Evolutionary conservation across 2,113 vertebrate species (phyloP), one percentile per base, ranked within the genome.

Genomic region (Callopanchax toddi): DNA sequence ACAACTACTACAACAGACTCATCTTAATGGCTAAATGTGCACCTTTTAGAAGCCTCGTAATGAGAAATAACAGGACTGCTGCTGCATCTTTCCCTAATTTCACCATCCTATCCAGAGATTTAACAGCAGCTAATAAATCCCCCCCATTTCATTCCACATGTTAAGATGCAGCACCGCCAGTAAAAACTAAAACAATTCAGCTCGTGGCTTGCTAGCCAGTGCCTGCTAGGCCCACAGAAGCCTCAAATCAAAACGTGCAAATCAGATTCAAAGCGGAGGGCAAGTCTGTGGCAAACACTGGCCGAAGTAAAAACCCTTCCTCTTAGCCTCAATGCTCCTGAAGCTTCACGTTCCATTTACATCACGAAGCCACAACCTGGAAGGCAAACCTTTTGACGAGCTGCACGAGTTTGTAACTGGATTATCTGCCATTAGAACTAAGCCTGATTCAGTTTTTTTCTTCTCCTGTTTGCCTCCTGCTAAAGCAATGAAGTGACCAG

Each of bases 291-390:
- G 83, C 74, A 74, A 79, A 78, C 60, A 45, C 20, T 34, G 69
- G 61, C 50, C 57, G 51, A 70, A 81, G 70, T 82, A 34, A 66
- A 84, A 83, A 71, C 67, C 63, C 78, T 78, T 69, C 44, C 74
- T 78, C 51, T 80, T 53, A 74, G 75, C 68, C 66, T 83, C 71
- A 65, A 56, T 51, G 63, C 83, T 68, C 81, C 70, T 40, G 7
- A 37, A 56, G 71, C 78, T 75, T 89, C 87, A 84, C 57, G 85
- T 90, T 88, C 81, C 80, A 89, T 92, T 71, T 79, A 56, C 81
- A 84, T 90, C 86, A 90, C 82, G 83, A 81, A 90, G 67, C 85
- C 79, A 87, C 85, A 81, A 87, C 84, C 88, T 86, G 77, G 84
- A 90, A 90, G 73, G 76, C 74, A 74, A 85, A 85, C 76, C 64